Base-by-base conservation (phyloP, 92 coral and sea anemone genomes). In the Epizoanthus fatuus region DNA sequence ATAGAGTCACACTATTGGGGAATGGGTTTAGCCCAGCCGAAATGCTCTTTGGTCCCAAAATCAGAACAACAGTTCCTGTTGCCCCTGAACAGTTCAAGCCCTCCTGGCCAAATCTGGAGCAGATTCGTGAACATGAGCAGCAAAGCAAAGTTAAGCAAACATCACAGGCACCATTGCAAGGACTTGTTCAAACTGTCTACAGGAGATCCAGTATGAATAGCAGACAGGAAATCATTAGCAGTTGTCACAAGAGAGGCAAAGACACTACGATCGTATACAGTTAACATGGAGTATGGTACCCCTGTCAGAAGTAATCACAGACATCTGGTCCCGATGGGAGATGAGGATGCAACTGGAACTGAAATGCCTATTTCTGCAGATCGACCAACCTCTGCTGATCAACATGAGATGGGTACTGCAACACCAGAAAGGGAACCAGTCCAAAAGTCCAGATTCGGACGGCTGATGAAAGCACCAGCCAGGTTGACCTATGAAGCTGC, bases 21-120 rank as follows among this genome's bases (percentile, higher is more conserved):
- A 42, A 42, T 42, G 60, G 17, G 17, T 55, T 12, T 3, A 55
- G 16, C 8, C 60, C 60, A 55, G 60, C 60, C 17, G 60, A 55
- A 55, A 56, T 13, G 62, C 17, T 56, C 62, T n/a, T 56, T 55
- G 60, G 60, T 55, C 60, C 8, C 60, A 55, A 55, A 55, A 55
- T 56, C 4, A 56, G 62, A 56, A 56, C 62, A 13, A 20, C 72
- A 29, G 72, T 66, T 66, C 72, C 72, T 19, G 72, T 66, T 8
- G 72, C 72, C 45, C 22, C 72, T 39, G 40, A 14, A 39, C 72
- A 75, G 19, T 69, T 75, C 42, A 56, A 75, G 45, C 68, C 67
- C 8, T 16, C 44, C 37, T 72, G 79, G 79, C 4, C 79, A 72
- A 40, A 72, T 53, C 79, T 72, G 35, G 79, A 72, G 53, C 32